Conservation (phyloP, 2,113 vertebrate species). For the Scytalopus superciliaris region DNA sequence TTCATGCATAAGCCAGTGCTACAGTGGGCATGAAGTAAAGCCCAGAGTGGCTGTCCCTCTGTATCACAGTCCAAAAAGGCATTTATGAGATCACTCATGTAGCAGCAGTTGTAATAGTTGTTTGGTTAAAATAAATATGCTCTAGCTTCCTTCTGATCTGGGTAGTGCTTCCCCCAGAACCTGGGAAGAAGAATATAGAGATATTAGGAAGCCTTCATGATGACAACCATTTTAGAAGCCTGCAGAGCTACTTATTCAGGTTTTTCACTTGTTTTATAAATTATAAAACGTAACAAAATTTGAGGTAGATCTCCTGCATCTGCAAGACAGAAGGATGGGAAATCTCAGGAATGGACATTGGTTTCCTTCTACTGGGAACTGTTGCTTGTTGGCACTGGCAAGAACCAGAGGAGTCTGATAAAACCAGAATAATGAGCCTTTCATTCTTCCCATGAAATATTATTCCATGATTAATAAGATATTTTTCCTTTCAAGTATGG, state of each 20-base stretch:
- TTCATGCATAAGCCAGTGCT: neutral
- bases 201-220: neutral
- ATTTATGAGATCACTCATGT: neutral
- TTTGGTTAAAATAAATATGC: neutral
- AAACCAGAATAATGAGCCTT: neutral
- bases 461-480: neutral
- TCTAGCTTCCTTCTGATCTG: neutral
- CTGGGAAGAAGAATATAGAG: neutral
- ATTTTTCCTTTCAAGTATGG: neutral
- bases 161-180: neutral
- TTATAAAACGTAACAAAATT: neutral
- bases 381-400: neutral
- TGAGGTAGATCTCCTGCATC: neutral
- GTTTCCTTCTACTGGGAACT: neutral
- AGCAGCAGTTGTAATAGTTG: neutral
- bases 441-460: neutral
- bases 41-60: neutral
- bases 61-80: neutral
- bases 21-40: neutral
- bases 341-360: neutral
- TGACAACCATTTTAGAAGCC: neutral
- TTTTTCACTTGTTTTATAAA: neutral
- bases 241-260: neutral
- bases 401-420: neutral
- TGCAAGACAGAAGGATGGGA: neutral